Conservation (phyloP, 2,888 invertebrate species). For the Sarcophaga caerulescens region DNA sequence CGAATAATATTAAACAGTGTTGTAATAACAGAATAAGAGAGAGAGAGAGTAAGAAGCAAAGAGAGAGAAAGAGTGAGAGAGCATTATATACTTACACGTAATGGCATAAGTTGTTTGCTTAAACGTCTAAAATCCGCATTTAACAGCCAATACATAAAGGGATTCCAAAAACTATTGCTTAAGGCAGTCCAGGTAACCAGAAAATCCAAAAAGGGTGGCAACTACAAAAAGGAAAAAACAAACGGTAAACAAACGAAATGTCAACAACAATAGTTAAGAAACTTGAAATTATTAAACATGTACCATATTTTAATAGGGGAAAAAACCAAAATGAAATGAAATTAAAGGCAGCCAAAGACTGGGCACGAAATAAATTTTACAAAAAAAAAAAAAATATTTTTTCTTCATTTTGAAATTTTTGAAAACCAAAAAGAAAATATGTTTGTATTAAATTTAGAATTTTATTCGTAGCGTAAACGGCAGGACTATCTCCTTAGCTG, state of each 20-base stretch:
- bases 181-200: conserved; percentile 92
- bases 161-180: conserved; percentile 95
- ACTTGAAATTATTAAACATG: background rate
- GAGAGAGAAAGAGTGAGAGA: background rate
- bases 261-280: background rate
- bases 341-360: background rate
- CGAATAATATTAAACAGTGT: background rate
- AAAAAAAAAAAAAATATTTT: background rate
- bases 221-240: conserved; percentile 80
- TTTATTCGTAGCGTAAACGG: too few relatives aligned
- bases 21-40: background rate
- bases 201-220: conserved; percentile 91
- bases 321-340: background rate
- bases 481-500: too few relatives aligned
- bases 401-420: background rate
- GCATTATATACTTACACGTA: conserved; percentile 84
- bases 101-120: conserved; percentile 88
- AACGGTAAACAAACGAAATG: background rate
- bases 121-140: conserved; percentile 92
- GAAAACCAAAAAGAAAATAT: background rate
- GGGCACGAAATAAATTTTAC: background rate
- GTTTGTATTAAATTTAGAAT: too few relatives aligned
- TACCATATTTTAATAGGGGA: background rate
- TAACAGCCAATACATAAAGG: conserved; percentile 93
- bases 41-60: background rate